These are phyloP conservation scores for Arbacia lixula DNA, from an alignment of 53 echinoderm and acorn worm genomes.

Conservation along the genomic window DNA sequence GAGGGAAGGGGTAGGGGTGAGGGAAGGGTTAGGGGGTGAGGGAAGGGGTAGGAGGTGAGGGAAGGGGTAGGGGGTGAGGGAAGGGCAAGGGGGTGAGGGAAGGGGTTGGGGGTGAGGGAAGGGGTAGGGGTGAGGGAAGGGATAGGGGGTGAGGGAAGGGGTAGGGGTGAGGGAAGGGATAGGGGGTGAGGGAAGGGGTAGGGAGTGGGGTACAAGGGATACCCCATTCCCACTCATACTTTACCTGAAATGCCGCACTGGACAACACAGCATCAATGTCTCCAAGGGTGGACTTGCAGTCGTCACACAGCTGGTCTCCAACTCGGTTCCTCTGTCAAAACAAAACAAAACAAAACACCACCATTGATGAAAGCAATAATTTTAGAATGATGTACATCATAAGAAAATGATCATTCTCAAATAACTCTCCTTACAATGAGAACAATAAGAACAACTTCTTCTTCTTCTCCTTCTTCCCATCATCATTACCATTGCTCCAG, in stretches of 20 bases:
- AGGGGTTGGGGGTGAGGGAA: neutral
- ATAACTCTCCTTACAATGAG: no score
- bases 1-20: neutral
- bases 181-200: neutral
- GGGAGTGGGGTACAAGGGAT: no score
- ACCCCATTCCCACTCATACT: no score
- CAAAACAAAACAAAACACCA: no score
- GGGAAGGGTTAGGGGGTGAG: neutral
- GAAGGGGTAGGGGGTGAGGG: neutral
- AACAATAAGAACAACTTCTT: no score
- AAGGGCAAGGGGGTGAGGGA: neutral
- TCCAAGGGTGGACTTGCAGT: neutral
- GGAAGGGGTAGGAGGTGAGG: neutral
- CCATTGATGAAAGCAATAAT: no score
- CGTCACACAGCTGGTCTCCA: slow-evolving; percentile 5
- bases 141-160: neutral
- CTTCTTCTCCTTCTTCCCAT: no score
- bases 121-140: neutral
- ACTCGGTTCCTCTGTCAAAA: slow-evolving; percentile 12
- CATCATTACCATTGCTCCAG: neutral
- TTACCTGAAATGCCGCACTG: slow-evolving; percentile 38
- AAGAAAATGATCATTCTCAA: no score
- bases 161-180: neutral
- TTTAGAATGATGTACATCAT: no score
- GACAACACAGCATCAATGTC: slow-evolving; percentile 12